Evolutionary conservation across 2,113 vertebrate genomes (phyloP).

Genomic region (Pluvianellus socialis): DNA sequence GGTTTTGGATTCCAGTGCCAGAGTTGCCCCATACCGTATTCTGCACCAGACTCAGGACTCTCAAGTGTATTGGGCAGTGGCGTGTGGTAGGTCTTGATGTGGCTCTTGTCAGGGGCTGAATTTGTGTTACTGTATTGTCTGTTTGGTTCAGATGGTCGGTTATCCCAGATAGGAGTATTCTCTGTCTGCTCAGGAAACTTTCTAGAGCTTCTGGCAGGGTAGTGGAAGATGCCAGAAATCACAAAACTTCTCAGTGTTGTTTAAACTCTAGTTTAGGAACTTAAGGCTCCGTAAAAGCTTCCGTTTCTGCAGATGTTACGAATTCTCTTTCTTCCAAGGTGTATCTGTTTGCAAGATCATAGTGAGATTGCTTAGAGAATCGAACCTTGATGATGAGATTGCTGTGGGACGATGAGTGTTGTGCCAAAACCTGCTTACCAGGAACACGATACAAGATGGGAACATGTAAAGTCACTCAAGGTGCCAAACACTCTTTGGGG

Average conservation of each 20-base stretch:
- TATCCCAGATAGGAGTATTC: neutral
- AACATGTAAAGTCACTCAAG: neutral
- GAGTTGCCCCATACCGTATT: conserved; percentile 95
- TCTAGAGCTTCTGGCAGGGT: neutral
- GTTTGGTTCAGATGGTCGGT: neutral
- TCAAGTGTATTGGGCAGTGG: conserved; percentile 94
- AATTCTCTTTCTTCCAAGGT: neutral
- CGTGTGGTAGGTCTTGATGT: conserved; percentile 83
- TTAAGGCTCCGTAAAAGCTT: neutral
- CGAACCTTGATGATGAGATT: neutral
- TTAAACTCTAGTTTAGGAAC: neutral
- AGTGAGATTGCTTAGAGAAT: neutral
- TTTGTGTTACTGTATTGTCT: neutral
- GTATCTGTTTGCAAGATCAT: neutral
- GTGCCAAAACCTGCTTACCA: neutral
- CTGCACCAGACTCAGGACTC: conserved; percentile 95
- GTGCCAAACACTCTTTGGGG: neutral
- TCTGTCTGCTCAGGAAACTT: neutral
- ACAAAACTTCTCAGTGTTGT: neutral
- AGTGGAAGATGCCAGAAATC: neutral
- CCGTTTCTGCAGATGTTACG: neutral
- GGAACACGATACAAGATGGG: neutral
- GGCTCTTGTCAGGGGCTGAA: neutral
- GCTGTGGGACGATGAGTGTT: neutral
- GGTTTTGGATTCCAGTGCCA: conserved; percentile 95